phyloP scores from a whole-genome alignment of 1,140 invertebrate species.

The Aleiodes sp. region DNA sequence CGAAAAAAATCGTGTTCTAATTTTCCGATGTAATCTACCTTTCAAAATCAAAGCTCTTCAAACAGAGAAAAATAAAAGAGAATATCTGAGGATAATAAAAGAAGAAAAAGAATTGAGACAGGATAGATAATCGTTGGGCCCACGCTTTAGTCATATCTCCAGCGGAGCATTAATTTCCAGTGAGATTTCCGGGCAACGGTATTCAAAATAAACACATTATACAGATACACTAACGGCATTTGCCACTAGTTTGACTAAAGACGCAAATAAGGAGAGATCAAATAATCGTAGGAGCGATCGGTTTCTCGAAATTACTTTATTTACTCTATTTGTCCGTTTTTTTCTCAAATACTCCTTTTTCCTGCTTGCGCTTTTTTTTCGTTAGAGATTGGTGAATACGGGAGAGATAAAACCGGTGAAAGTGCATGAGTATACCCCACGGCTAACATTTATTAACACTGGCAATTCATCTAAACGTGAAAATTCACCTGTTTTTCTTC shows the following conservation, averaged over 20 bases:
- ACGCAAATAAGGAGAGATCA: conserved; percentile 16
- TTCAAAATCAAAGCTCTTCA: background rate
- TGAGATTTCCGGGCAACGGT: conserved; percentile 28
- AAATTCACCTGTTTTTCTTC: conserved; percentile 4
- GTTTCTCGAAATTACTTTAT: conserved; percentile 25
- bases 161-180: conserved; percentile 23
- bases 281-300: conserved; percentile 22
- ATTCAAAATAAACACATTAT: background rate
- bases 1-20: too few species aligned
- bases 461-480: conserved; percentile 12
- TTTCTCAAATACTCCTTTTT: background rate
- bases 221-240: conserved; percentile 19
- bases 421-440: background rate
- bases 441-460: conserved; percentile 4
- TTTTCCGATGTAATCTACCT: too few species aligned
- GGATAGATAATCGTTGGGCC: conserved; percentile 9
- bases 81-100: background rate
- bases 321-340: background rate
- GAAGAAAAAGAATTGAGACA: background rate
- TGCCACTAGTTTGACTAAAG: conserved; percentile 1
- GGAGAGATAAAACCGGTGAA: conserved; percentile 9
- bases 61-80: background rate
- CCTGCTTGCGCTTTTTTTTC: background rate
- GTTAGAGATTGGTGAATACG: background rate
- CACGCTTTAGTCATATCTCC: conserved; percentile 17